phyloP scores from a whole-genome alignment of 2,888 invertebrate species.

The Orthosia gracilis region DNA sequence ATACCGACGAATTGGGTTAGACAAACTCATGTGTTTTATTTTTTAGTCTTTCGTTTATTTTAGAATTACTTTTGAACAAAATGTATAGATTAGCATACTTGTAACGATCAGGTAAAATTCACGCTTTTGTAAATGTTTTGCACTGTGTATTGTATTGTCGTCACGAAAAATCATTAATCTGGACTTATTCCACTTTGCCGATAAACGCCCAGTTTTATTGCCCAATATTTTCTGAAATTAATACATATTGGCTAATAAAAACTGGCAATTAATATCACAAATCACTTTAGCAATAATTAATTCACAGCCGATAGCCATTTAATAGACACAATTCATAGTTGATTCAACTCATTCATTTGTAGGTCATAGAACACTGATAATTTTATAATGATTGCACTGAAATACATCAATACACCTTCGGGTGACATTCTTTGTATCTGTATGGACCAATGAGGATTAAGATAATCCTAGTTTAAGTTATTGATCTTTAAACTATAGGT shows the following conservation, averaged over 20 bases:
- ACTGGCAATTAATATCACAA: slow-evolving; percentile 37
- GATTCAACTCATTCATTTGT: slow-evolving; percentile 58
- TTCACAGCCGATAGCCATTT: slow-evolving; percentile 32
- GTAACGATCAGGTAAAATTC: slow-evolving; percentile 44
- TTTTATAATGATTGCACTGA: slow-evolving; percentile 55
- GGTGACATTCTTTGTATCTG: slow-evolving; percentile 54
- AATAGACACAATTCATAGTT: slow-evolving; percentile 46
- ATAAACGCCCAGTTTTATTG: slow-evolving; percentile 34
- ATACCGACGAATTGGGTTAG: slow-evolving; percentile 86
- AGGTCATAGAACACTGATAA: slow-evolving; percentile 61
- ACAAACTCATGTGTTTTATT: slow-evolving; percentile 53
- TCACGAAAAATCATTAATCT: slow-evolving; percentile 37
- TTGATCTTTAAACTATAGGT: not conserved
- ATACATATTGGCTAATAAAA: slow-evolving; percentile 49
- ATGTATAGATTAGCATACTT: slow-evolving; percentile 36
- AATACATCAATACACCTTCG: slow-evolving; percentile 37
- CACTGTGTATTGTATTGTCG: slow-evolving; percentile 44
- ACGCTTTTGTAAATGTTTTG: slow-evolving; percentile 55
- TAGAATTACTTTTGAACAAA: slow-evolving; percentile 43
- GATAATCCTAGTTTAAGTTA: slow-evolving; percentile 1
- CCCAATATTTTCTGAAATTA: slow-evolving; percentile 31
- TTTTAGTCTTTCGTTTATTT: slow-evolving; percentile 47
- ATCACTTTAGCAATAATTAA: slow-evolving; percentile 43
- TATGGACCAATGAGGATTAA: not conserved
- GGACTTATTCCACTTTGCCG: slow-evolving; percentile 29